phyloP scores from a whole-genome alignment of 2,888 invertebrate genomes.

The Drosophila tripunctata region DNA sequence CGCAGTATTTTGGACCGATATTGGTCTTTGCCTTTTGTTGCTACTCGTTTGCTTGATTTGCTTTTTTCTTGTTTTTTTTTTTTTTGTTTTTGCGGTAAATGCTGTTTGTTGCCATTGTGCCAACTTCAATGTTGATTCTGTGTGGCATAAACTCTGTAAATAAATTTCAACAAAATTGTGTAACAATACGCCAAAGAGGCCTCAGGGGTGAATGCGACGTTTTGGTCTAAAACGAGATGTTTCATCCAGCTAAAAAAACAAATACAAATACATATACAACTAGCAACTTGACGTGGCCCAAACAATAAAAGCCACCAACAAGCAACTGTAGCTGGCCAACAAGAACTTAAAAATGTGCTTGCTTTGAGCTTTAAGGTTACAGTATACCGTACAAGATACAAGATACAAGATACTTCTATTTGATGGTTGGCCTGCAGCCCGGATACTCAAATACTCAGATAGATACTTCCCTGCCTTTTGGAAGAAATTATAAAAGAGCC shows the following conservation, averaged over 20 bases:
- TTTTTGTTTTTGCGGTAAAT: constrained; percentile 23
- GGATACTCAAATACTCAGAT: constrained; percentile 12
- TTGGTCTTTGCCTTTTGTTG: constrained; percentile 54
- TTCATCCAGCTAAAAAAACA: not conserved
- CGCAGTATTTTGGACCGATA: constrained; percentile 62
- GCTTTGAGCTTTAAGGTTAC: constrained; percentile 29
- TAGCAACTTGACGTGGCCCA: constrained; percentile 52
- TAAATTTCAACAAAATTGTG: constrained; percentile 80
- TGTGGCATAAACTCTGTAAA: constrained; percentile 78
- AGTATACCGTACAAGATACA: not conserved
- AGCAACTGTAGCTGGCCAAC: constrained; percentile 11
- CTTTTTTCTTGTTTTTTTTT: not conserved
- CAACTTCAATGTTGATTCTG: constrained; percentile 77
- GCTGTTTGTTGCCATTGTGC: constrained; percentile 50
- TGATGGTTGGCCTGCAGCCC: constrained; percentile 27
- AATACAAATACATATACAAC: constrained; percentile 48
- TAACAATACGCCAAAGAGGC: constrained; percentile 77
- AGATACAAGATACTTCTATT: constrained; percentile 14
- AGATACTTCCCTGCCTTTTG: not conserved
- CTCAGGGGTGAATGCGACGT: constrained; percentile 61
- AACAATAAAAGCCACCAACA: constrained; percentile 40
- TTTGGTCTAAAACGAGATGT: constrained; percentile 26
- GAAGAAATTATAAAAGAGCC: constrained; percentile 76
- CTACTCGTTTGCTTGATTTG: constrained; percentile 14
- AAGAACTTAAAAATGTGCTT: constrained; percentile 17